Base-by-base conservation (phyloP, 2,113 vertebrate genomes). In the Herpailurus yagouaroundi region DNA sequence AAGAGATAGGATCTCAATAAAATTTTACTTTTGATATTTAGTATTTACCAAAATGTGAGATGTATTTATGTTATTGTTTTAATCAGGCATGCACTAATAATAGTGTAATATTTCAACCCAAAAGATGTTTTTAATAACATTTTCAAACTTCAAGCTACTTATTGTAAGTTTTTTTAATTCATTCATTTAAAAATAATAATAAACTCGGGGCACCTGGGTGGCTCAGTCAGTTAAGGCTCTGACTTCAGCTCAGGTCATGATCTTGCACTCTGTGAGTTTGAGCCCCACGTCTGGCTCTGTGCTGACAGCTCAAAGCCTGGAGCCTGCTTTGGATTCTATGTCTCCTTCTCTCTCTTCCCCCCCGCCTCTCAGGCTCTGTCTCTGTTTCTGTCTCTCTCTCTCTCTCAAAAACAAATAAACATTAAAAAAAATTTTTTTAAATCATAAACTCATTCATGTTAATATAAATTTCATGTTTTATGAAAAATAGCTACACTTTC, bases 71-170 rank as follows among this genome's bases (percentile, higher is more conserved):
- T 27, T 83, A 69, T 36, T 81, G 38, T 71, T 83, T 83, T 89
- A 41, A 38, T 79, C 38, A 88, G 48, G 76, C 63, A 52, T 89
- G 41, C 5, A 71, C 63, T 31, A 84, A 52, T n/a, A 77, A 89
- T 9, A 45, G 10, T 12, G 5, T 50, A 50, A 71, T 33, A 25
- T 73, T 63, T 50, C 19, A 68, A 69, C 29, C 15, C 50, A 83
- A 60, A 41, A 57, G 52, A 29, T 1, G 10, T 38, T 64, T 83
- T 63, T 82, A 64, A 63, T 33, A 68, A 18, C 38, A 55, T 88
- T 73, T 71, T 95, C 52, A 80, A 89, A 71, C 79, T 45, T 71
- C 16, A 91, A 87, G n/a, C n/a, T 52, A 91, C 84, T 76, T 29
- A 76, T 45, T 76, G 31, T 36, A 55, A 5, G 25, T 57, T 82